Base-by-base conservation (phyloP, 2,797 vertebrate genomes). In the Carduelis carduelis region DNA sequence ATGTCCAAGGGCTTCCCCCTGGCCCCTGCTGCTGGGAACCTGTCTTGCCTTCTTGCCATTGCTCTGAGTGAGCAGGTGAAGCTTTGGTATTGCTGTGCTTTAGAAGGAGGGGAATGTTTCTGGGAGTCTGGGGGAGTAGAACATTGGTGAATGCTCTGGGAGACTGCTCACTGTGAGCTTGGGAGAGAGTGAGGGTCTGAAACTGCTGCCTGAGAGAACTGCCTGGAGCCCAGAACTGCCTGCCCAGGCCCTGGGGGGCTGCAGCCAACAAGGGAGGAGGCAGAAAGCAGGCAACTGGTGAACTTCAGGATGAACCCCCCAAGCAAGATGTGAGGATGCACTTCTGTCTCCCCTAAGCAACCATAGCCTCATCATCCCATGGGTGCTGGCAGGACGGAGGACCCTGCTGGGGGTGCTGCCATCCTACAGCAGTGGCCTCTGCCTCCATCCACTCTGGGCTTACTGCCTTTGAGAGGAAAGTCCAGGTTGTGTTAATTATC, bases 301-400 rank as follows among this genome's bases (percentile, higher is more conserved):
- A 81, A 15, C 22, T 53, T 77, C 1, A 26, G 28, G n/a, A 20
- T 28, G 39, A 41, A 41, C 15, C 15, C 39, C 26, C 44, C 23
- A 22, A 53, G 47, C 12, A 37, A 65, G 27, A 15, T 12, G 35
- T 34, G 56, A 47, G 46, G 37, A 32, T 63, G 81, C 21, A 3
- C 19, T 6, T 3, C 43, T 12, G 5, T 61, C 18, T 57, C 20
- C 32, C 18, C 19, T 3, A 2, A 46, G 24, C 20, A 52, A 9
- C 41, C 4, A 1, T 6, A 18, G 34, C 17, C 14, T 82, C 1
- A 3, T 52, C 6, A 28, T 21, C 3, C 10, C 0, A 0, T 14
- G 46, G 32, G 18, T 76, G 46, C 41, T 60, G 61, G 26, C 20
- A 39, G 32, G 34, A 23, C 71, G 53, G 17, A 68, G 49, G 12